Evolutionary conservation across 2,797 vertebrate species (phyloP).

Genomic region (Hozukius guyotensis): DNA sequence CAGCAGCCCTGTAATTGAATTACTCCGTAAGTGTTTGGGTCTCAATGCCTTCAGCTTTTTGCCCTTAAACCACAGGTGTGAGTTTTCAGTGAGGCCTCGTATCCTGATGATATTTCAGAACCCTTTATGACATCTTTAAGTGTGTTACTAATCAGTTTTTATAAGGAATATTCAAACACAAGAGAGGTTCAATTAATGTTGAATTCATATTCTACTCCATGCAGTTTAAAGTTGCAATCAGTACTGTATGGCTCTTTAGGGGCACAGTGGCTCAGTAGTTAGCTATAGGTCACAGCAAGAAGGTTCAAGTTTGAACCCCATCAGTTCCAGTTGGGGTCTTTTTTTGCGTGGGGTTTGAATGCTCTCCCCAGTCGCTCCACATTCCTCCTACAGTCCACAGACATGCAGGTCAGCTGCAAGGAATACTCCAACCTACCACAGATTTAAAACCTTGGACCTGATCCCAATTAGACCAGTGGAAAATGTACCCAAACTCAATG

Average conservation of each 20-base stretch:
- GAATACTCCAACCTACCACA: neutral
- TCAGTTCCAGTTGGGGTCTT: too few relatives aligned
- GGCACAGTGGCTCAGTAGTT: neutral
- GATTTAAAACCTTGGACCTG: neutral
- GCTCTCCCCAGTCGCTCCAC: neutral
- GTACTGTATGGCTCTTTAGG: neutral
- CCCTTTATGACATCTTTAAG: constrained; percentile 19
- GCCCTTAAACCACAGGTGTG: constrained; percentile 23
- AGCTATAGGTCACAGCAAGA: neutral
- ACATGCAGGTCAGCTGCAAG: neutral
- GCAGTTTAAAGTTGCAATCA: constrained; percentile 39
- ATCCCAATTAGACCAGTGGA: neutral
- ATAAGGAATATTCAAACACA: constrained; percentile 6
- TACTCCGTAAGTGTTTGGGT: constrained; percentile 13
- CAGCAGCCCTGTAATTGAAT: neutral
- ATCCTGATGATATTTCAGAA: constrained; percentile 15
- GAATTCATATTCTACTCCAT: neutral
- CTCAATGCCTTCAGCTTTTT: constrained; percentile 41
- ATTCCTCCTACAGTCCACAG: neutral
- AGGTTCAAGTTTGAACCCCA: too few relatives aligned
- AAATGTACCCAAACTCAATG: neutral
- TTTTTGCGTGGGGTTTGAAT: neutral
- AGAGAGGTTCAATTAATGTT: neutral
- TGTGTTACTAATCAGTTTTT: constrained; percentile 16
- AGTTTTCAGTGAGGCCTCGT: constrained; percentile 26